These are phyloP conservation scores for Acholoe squamosa DNA, from an alignment of 2,888 invertebrate genomes.

Conservation along the genomic window DNA sequence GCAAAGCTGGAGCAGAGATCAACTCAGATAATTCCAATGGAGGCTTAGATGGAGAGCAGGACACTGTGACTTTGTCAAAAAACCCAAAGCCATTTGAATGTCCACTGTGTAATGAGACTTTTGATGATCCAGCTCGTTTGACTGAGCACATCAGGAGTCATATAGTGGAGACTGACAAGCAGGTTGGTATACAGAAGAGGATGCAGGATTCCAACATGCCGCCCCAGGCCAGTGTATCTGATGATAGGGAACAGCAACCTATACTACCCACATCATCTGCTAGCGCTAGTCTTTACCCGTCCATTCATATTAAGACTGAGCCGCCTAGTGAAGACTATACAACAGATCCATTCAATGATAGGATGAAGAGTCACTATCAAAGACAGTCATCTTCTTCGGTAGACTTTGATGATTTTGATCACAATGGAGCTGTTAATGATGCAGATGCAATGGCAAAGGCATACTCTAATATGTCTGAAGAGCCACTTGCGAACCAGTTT, in stretches of 20 bases:
- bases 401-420: neutral
- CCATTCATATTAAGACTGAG: no score
- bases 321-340: no score
- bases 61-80: neutral
- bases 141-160: slow-evolving; percentile 11
- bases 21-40: slow-evolving; percentile 35
- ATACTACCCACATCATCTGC: no score
- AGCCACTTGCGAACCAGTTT: neutral
- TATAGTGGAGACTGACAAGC: neutral
- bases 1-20: neutral
- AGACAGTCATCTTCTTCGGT: neutral
- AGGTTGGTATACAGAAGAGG: neutral
- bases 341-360: no score
- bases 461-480: neutral
- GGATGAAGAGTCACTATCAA: no score
- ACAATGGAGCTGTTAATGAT: neutral
- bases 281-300: no score
- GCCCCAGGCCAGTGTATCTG: no score
- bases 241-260: no score
- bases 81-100: slow-evolving; percentile 6
- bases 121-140: neutral
- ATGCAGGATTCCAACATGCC: neutral
- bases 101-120: slow-evolving; percentile 3
- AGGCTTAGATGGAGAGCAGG: neutral
- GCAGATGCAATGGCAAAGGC: slow-evolving; percentile 15